phyloP scores from a whole-genome alignment of 1,140 invertebrate genomes.

The Aphelinus certus region DNA sequence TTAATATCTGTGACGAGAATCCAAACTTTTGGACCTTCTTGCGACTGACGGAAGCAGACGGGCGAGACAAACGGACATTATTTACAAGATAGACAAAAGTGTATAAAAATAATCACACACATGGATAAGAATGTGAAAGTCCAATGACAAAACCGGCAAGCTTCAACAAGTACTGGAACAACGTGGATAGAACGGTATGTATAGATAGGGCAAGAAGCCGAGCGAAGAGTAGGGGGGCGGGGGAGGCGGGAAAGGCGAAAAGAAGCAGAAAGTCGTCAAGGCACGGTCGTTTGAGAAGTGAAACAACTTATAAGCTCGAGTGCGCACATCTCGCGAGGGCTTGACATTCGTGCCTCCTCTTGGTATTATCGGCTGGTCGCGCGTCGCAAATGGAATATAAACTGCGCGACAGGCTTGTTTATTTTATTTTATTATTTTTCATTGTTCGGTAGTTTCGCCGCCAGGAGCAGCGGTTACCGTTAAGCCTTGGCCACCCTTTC shows the following conservation, averaged over 20 bases:
- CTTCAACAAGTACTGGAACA: no score
- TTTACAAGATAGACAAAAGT: no score
- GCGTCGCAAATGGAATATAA: constrained; percentile 48
- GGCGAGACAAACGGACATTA: no score
- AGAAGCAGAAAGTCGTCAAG: background rate
- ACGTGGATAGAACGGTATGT: no score
- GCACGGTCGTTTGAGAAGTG: constrained; percentile 3
- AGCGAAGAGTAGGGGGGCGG: background rate
- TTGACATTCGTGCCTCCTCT: background rate
- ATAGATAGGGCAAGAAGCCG: background rate
- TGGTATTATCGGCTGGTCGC: constrained; percentile 36
- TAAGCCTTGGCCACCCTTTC: constrained; percentile 12
- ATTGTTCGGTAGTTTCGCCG: constrained; percentile 6
- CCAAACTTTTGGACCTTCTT: no score
- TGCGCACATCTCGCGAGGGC: no score
- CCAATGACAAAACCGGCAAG: no score
- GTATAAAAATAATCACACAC: no score
- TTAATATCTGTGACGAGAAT: no score
- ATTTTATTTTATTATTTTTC: constrained; percentile 38
- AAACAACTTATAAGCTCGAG: no score
- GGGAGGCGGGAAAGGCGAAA: background rate
- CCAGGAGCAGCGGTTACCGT: constrained; percentile 38
- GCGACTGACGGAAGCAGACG: no score
- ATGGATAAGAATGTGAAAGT: no score
- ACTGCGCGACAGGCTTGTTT: constrained; percentile 35